Percentiles rank a stretch among this genome's conserved stretches.
Conservation (phyloP, 2,797 vertebrate genomes). For the Acanthopagrus latus region DNA sequence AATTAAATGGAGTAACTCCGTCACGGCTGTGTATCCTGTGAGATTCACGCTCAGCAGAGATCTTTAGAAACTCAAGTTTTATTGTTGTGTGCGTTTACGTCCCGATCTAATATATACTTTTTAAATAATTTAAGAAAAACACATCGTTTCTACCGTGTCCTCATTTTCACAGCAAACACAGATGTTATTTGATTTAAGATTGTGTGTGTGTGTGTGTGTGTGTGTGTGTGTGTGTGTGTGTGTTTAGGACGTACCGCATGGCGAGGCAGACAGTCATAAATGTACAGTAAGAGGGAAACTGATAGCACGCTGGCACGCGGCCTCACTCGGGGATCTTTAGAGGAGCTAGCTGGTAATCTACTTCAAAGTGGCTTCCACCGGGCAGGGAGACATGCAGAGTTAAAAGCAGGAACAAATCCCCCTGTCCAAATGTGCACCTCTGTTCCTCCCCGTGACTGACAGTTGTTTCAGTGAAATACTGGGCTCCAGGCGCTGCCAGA, state of each 20-base stretch:
- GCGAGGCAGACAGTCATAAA: conserved; percentile 41
- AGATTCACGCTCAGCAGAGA: conserved; percentile 10
- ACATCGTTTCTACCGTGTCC: not conserved
- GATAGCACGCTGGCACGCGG: conserved; percentile 46
- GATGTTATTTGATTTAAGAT: conserved; percentile 13
- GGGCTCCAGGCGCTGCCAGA: conserved; percentile 76
- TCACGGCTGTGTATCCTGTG: conserved; percentile 15
- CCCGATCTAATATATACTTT: not conserved
- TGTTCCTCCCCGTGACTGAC: conserved; percentile 70
- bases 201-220: no score
- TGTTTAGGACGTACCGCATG: conserved; percentile 14
- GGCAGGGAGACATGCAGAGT: conserved; percentile 63
- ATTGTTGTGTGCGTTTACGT: conserved; percentile 1
- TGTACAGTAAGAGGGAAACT: conserved; percentile 39
- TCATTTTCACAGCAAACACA: conserved; percentile 14
- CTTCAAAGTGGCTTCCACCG: conserved; percentile 59
- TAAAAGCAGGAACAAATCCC: conserved; percentile 71
- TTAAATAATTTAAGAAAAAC: not conserved
- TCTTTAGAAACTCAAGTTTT: conserved; percentile 18
- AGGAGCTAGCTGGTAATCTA: conserved; percentile 59
- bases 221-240: no score
- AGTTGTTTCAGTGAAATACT: conserved; percentile 69
- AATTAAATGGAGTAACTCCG: conserved; percentile 40
- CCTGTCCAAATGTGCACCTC: conserved; percentile 58
- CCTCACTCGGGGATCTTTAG: conserved; percentile 48